Evolutionary conservation across 2,888 invertebrate genomes (phyloP).

Genomic region (Mesochorus sp.): DNA sequence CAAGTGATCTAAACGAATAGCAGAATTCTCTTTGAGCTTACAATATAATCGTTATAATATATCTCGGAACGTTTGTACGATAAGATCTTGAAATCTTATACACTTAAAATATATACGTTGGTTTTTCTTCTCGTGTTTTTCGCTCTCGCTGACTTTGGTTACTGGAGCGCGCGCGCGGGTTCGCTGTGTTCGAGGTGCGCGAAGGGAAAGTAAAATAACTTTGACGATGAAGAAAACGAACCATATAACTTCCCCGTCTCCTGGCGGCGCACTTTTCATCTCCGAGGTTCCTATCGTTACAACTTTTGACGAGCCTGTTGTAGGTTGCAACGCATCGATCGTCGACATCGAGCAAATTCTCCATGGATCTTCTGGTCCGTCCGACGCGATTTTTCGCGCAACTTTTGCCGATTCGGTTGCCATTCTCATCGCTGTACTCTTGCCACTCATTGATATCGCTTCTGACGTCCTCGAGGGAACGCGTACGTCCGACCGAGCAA

Average conservation of each 20-base stretch:
- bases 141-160: background rate
- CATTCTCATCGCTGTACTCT: constrained; percentile 85
- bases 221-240: constrained; percentile 65
- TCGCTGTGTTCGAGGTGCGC: no score
- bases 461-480: constrained; percentile 89
- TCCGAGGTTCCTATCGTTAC: constrained; percentile 66
- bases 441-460: constrained; percentile 87
- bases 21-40: no score
- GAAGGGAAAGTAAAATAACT: no score
- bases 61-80: no score
- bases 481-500: constrained; percentile 85
- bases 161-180: background rate
- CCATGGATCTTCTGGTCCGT: constrained; percentile 87
- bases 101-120: no score
- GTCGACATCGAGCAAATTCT: constrained; percentile 84
- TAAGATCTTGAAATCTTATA: no score
- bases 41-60: no score
- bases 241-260: constrained; percentile 79
- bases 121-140: no score
- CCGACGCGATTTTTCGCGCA: constrained; percentile 83
- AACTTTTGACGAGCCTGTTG: constrained; percentile 69
- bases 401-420: constrained; percentile 84
- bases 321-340: constrained; percentile 67
- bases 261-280: constrained; percentile 71
- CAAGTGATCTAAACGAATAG: no score